phyloP scores from a whole-genome alignment of 2,113 vertebrate species.

The Tragelaphus scriptus region DNA sequence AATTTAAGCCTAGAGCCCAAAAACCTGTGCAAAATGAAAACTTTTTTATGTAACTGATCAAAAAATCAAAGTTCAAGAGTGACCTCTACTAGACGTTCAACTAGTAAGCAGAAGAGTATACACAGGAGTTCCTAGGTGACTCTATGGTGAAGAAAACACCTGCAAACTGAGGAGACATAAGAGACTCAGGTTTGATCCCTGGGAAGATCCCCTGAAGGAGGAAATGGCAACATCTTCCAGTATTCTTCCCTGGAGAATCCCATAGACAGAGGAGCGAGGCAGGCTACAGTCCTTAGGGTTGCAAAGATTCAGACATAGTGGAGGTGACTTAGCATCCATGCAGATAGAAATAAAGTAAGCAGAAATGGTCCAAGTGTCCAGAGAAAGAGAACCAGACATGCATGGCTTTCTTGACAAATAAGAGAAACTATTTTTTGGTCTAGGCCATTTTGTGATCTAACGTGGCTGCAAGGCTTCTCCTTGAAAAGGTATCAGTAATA shows the following conservation, averaged over 20 bases:
- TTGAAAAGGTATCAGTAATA: not conserved
- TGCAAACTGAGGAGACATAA: not conserved
- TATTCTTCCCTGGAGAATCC: not conserved
- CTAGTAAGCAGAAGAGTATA: not conserved
- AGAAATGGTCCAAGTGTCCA: not conserved
- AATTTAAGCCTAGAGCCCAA: not conserved
- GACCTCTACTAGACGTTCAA: not conserved
- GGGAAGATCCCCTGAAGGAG: not conserved
- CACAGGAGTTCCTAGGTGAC: not conserved
- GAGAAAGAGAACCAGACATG: not conserved
- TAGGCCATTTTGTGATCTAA: not conserved
- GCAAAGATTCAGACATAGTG: not conserved
- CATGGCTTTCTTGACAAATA: not conserved
- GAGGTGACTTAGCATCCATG: rapidly evolving
- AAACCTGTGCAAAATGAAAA: not conserved
- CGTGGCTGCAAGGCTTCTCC: too few species aligned
- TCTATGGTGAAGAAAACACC: not conserved
- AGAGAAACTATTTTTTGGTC: not conserved
- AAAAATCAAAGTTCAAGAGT: not conserved
- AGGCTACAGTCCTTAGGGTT: not conserved
- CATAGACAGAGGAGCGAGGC: not conserved
- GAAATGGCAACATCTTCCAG: not conserved
- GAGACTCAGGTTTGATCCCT: not conserved
- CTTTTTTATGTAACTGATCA: not conserved
- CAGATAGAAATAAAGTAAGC: not conserved